Evolutionary conservation across 2,797 vertebrate genomes (phyloP), one percentile per base, ranked within the genome.

Genomic region (Vireo griseus): DNA sequence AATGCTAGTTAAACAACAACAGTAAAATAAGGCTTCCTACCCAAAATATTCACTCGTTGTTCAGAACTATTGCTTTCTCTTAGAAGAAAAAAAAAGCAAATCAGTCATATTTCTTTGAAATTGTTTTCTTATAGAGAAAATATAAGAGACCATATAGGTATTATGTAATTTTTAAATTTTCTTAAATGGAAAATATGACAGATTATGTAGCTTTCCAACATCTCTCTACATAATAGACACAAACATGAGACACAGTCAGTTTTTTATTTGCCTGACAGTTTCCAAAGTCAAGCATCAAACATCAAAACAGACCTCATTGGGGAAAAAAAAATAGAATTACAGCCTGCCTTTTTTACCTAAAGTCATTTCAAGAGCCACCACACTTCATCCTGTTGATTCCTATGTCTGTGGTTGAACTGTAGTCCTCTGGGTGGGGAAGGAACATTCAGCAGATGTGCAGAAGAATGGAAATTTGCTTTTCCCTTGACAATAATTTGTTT

Each of bases 381-480:
- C 14, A n/a, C 29, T 88, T 75, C 52, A 68, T 44, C 25, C 39
- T 25, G 17, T 63, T 72, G 83, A 57, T 75, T 94, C 9, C 33
- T 66, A 3, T 4, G 13, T 37, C 51, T 77, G 40, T 74, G 61
- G n/a, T 10, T 71, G 67, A 87, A 45, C 48, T 6, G 3, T 13
- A 8, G 58, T 59, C 18, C 37, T 75, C 40, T 59, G 71, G 7
- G 28, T 3, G 0, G 65, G n/a, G 71, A 84, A 58, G 21, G 33
- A 86, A 75, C 52, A 37, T 40, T 52, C 69, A 69, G 82, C 37
- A 92, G 62, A 86, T 48, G 33, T 59, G 69, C 52, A 86, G 58
- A 90, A 94, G 82, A 94, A 86, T 62, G 51, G 88, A 94, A 88
- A 73, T 62, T 40, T 84, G 66, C 39, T 66, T 86, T 90, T 91